A percentile compares a stretch with the other conserved stretches of the same genome.
Conservation (phyloP, 1,140 invertebrate species). For the Eriocheir sinensis region DNA sequence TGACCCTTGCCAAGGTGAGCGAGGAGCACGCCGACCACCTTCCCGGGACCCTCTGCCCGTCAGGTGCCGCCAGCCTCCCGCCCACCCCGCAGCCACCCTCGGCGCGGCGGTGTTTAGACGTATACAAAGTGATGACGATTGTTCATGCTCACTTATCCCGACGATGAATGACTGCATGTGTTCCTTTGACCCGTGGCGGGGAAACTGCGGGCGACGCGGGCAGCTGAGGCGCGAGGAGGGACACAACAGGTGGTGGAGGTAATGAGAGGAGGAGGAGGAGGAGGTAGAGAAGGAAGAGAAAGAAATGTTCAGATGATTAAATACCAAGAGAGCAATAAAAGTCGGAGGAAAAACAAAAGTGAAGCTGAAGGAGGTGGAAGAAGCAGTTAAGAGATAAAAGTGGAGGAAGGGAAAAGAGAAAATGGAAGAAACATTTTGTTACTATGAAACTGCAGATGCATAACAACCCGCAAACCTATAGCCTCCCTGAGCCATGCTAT, state of each 20-base stretch:
- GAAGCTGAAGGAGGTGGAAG: background rate
- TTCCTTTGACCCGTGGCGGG: background rate
- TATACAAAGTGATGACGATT: conserved; percentile 17
- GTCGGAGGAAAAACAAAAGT: background rate
- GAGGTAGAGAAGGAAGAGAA: too few relatives aligned
- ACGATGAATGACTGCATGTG: background rate
- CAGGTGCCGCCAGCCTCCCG: background rate
- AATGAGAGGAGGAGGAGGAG: background rate
- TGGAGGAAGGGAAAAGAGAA: background rate
- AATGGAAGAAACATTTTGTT: background rate
- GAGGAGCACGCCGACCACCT: background rate
- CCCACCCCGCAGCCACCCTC: background rate
- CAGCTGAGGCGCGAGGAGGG: background rate
- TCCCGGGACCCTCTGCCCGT: background rate
- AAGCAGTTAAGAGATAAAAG: background rate
- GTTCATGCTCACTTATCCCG: background rate
- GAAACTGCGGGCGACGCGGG: background rate
- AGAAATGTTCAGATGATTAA: too few relatives aligned
- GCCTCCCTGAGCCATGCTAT: background rate
- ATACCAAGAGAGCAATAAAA: too few relatives aligned
- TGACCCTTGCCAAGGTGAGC: conserved; percentile 19
- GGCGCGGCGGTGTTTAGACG: background rate
- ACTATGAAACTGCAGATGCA: background rate
- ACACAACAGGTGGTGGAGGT: background rate
- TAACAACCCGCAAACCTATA: background rate